Base-by-base conservation (phyloP, 2,797 vertebrate species). In the Onychomys arenicola region DNA sequence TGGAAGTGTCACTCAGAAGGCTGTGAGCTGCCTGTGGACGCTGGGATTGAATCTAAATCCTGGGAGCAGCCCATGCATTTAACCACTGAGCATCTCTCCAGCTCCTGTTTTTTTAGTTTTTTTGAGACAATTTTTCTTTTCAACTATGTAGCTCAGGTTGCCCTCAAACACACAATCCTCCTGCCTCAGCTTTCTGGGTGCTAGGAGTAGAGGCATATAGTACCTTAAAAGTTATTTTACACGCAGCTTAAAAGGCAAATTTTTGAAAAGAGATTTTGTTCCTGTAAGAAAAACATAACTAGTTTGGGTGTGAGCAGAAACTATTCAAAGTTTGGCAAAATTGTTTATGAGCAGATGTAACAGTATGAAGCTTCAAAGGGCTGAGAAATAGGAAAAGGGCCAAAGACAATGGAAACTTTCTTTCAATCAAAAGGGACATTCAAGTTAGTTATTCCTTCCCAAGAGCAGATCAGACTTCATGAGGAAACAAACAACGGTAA, bases 301-400 rank as follows among this genome's bases (percentile, higher is more conserved):
- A 0, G n/a, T 75, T 85, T 82, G 21, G 61, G 19, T 17, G 7
- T 91, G 40, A 69, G 34, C 27, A 84, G n/a, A 87, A 84, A 89
- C n/a, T 84, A 9, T 84, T 94, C 55, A 92, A 91, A 49, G 65
- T 16, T 52, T 55, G 76, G 29, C n/a, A 77, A 82, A 83, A 25
- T 32, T 37, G 67, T 52, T 91, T 87, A 29, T 77, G 59, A 88
- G 16, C 55, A 94, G 61, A 91, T 84, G 10, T 91, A 87, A 76
- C 25, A 83, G 95, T 17, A 75, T 82, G 63, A 81, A 67, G 40
- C 59, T 94, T 82, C 67, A 59, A 87, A 96, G 13, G 19, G 34
- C 59, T n/a, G 4, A 32, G 11, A 91, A 76, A 76, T 37, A 75
- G 32, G 65, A 81, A 90, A 73, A 34, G 25, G 7, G 46, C 21